A percentile compares a stretch with the other conserved stretches of the same genome.
Evolutionary conservation across 92 coral and sea anemone species (phyloP).

Genomic region (Umimayanthus kanabou): DNA sequence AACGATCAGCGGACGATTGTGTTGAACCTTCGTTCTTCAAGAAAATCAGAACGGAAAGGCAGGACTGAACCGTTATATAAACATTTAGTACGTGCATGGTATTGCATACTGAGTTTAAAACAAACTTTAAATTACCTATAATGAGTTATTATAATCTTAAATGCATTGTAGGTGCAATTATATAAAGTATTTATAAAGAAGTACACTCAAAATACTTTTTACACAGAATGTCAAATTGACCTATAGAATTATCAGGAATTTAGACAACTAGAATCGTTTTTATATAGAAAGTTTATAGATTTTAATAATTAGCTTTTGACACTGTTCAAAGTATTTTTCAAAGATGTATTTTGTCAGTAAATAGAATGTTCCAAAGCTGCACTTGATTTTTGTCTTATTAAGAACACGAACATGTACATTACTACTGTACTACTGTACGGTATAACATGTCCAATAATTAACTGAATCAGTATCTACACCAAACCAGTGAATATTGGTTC

Average conservation of each 20-base stretch:
- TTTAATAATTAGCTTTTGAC: neutral
- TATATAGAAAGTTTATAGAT: neutral
- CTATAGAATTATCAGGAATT: neutral
- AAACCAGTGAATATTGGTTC: too few species aligned
- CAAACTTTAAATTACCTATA: neutral
- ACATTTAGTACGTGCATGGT: too few species aligned
- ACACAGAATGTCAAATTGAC: neutral
- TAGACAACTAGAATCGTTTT: neutral
- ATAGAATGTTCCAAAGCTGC: too few species aligned
- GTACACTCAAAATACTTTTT: neutral
- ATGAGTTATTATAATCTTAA: neutral
- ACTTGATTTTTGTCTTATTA: too few species aligned
- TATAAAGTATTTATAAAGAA: neutral
- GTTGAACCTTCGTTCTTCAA: neutral
- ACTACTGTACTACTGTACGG: too few species aligned
- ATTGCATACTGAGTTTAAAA: neutral
- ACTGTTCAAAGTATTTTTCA: too few species aligned
- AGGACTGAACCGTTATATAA: neutral
- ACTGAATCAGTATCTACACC: too few species aligned
- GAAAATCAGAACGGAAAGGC: constrained; percentile 14
- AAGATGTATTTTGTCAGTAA: too few species aligned
- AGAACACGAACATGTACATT: too few species aligned
- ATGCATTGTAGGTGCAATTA: neutral
- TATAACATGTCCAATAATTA: too few species aligned
- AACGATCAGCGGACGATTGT: constrained; percentile 22